Evolutionary conservation across 2,888 invertebrate species (phyloP).

Genomic region (Camponotus fellah): DNA sequence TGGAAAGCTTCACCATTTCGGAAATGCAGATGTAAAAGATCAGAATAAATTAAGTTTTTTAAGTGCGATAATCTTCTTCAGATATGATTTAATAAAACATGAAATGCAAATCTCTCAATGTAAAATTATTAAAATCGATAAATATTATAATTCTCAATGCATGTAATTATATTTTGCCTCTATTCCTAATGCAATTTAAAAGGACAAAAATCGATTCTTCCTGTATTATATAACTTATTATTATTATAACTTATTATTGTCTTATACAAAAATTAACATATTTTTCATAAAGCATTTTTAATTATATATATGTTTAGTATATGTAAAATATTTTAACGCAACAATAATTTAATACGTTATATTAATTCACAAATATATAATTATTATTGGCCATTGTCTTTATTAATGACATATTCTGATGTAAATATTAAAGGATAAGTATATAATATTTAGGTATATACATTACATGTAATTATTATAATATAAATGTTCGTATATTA

Average conservation of each 20-base stretch:
- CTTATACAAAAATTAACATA: neutral
- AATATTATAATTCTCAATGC: neutral
- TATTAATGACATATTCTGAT: constrained; percentile 51
- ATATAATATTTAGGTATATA: constrained; percentile 40
- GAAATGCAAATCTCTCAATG: neutral
- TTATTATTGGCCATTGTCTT: constrained; percentile 22
- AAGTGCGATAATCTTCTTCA: neutral
- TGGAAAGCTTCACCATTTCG: constrained; percentile 47
- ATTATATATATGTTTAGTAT: neutral
- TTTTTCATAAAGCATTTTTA: neutral
- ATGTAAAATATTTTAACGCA: neutral
- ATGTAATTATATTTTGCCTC: neutral
- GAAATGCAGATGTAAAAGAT: constrained; percentile 21
- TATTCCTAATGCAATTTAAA: neutral
- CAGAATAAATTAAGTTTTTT: neutral
- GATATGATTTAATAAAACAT: neutral
- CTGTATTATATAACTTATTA: neutral
- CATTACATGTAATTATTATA: constrained; percentile 63
- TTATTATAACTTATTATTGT: neutral
- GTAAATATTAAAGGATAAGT: constrained; percentile 34
- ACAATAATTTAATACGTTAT: neutral
- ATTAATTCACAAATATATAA: neutral
- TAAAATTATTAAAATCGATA: neutral
- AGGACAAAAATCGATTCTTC: neutral
- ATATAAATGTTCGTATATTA: constrained; percentile 72